phyloP scores from a whole-genome alignment of 2,888 invertebrate genomes.

The Rotaria magnacalcarata region DNA sequence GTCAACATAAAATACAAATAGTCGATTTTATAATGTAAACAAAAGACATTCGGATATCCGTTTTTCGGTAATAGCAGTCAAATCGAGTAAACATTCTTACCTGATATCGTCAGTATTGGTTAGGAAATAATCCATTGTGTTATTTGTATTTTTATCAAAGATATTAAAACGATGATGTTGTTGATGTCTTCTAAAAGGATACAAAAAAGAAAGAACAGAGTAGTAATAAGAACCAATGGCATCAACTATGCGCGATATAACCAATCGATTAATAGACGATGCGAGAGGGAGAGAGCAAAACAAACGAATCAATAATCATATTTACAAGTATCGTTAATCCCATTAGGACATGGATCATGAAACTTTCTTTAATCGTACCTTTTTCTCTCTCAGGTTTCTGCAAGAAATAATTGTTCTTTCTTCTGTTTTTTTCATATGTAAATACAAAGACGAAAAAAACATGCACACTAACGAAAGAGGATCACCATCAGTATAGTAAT shows the following conservation, averaged over 20 bases:
- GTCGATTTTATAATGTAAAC: not conserved
- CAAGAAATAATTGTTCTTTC: not conserved
- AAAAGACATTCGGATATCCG: constrained; percentile 9
- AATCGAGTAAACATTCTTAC: not conserved
- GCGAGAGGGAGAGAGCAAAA: not conserved
- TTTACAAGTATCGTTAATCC: not conserved
- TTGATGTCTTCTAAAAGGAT: not conserved
- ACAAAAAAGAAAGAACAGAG: not conserved
- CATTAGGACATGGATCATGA: not conserved
- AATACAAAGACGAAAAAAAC: not conserved
- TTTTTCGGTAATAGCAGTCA: not conserved
- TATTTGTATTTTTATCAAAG: not conserved
- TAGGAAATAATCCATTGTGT: not conserved
- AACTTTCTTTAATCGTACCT: not conserved
- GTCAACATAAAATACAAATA: not conserved
- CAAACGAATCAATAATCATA: not conserved
- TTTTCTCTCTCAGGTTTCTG: not conserved
- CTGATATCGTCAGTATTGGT: constrained; percentile 8
- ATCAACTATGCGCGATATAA: not conserved
- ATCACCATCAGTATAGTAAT: too few relatives aligned
- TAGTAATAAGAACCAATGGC: not conserved
- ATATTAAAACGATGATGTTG: constrained; percentile 5
- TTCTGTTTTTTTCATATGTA: not conserved
- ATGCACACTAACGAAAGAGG: not conserved
- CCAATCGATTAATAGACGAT: not conserved